Conservation (phyloP, 2,888 invertebrate genomes). For the Chalcis sispes region DNA sequence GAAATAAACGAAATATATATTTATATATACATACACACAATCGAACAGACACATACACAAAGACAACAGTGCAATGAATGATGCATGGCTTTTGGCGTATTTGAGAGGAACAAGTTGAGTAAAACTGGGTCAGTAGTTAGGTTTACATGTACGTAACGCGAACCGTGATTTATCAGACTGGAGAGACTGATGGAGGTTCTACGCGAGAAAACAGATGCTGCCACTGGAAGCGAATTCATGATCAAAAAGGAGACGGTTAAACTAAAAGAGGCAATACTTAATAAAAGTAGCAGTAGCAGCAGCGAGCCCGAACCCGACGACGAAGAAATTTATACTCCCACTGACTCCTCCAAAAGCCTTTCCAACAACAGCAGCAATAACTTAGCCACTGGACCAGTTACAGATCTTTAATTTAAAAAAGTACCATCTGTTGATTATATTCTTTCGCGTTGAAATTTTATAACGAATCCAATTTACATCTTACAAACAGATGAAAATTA, state of each 20-base stretch:
- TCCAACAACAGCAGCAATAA: conserved; percentile 37
- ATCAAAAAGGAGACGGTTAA: not conserved
- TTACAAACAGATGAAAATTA: too few species aligned
- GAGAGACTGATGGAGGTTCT: conserved; percentile 73
- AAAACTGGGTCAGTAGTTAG: not conserved
- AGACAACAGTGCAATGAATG: not conserved
- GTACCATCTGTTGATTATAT: too few species aligned
- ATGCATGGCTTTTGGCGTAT: conserved; percentile 47
- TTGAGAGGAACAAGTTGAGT: not conserved
- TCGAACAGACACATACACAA: too few species aligned
- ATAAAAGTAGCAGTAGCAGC: conserved; percentile 21
- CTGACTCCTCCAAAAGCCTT: conserved; percentile 35
- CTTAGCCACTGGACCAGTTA: conserved; percentile 66
- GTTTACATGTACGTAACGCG: conserved; percentile 62
- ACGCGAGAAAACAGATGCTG: conserved; percentile 66
- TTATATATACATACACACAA: too few species aligned
- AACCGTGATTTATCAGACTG: conserved; percentile 74
- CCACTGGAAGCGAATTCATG: conserved; percentile 55
- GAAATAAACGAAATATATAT: too few species aligned
- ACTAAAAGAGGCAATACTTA: conserved; percentile 8
- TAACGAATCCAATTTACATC: too few species aligned
- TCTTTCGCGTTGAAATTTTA: too few species aligned
- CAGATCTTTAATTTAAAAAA: conserved; percentile 69
- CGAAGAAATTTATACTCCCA: conserved; percentile 45
- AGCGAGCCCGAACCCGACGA: conserved; percentile 36